These are phyloP conservation scores for Epizoanthus fatuus DNA, from an alignment of 92 coral and sea anemone species.

Conservation along the genomic window DNA sequence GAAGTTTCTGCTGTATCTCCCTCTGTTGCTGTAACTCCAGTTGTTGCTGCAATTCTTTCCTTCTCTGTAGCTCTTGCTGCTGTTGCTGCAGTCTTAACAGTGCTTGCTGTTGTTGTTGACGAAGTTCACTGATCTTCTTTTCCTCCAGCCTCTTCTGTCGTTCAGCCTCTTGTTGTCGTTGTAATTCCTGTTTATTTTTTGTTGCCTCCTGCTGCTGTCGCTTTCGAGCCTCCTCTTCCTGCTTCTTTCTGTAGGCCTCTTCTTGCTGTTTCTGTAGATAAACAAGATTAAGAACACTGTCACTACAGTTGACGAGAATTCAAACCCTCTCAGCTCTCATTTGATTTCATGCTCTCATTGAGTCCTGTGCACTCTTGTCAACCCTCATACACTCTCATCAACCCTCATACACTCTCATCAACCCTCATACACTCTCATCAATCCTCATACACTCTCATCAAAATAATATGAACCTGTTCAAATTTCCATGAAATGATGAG, in stretches of 20 bases:
- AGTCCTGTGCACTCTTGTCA: too few species aligned
- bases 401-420: too few species aligned
- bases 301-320: too few species aligned
- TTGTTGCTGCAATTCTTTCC: slow-evolving; percentile 82
- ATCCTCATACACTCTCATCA: too few species aligned
- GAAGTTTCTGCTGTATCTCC: slow-evolving; percentile 86
- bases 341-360: too few species aligned
- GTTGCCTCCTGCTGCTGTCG: slow-evolving; percentile 51
- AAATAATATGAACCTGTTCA: too few species aligned
- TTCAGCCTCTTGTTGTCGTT: slow-evolving; percentile 61
- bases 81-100: slow-evolving; percentile 80
- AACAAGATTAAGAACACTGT: too few species aligned
- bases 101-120: slow-evolving; percentile 90
- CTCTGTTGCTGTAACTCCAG: slow-evolving; percentile 69
- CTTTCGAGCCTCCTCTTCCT: slow-evolving; percentile 61
- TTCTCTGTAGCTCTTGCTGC: slow-evolving; percentile 81
- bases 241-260: slow-evolving; percentile 74
- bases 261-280: slow-evolving; percentile 68
- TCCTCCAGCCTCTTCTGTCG: slow-evolving; percentile 62
- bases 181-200: slow-evolving; percentile 45
- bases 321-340: too few species aligned
- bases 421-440: too few species aligned
- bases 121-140: slow-evolving; percentile 59
- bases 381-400: too few species aligned
- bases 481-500: too few species aligned